Conservation (phyloP, 2,797 vertebrate genomes). For the Philypnodon macrostomus region DNA sequence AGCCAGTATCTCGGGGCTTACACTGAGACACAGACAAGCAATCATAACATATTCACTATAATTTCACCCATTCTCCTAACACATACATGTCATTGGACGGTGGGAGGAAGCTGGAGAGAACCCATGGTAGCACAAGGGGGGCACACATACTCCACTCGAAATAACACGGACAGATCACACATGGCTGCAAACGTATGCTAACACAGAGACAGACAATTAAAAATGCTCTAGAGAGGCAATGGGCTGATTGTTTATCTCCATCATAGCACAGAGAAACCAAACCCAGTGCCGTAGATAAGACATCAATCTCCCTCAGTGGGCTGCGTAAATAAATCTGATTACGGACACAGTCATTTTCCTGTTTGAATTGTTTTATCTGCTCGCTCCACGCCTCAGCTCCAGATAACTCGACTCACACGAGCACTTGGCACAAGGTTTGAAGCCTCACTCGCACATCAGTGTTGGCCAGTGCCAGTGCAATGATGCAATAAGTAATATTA, state of each 20-base stretch:
- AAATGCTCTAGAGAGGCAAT: slow-evolving; percentile 63
- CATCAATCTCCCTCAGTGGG: slow-evolving; percentile 79
- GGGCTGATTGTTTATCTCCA: slow-evolving; percentile 77
- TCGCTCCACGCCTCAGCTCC: slow-evolving; percentile 64
- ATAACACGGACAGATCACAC: too few species aligned
- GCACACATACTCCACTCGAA: too few species aligned
- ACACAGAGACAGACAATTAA: slow-evolving; percentile 64
- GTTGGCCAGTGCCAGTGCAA: slow-evolving; percentile 26
- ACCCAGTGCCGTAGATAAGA: slow-evolving; percentile 76
- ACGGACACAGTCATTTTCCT: slow-evolving; percentile 79
- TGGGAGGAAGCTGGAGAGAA: too few species aligned
- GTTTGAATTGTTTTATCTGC: slow-evolving; percentile 82
- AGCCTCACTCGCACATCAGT: slow-evolving; percentile 31
- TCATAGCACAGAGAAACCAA: slow-evolving; percentile 73
- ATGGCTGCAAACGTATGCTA: too few species aligned
- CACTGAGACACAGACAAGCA: too few species aligned
- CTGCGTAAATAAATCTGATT: slow-evolving; percentile 83
- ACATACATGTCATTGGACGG: too few species aligned
- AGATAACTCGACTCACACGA: slow-evolving; percentile 65
- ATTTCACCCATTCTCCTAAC: too few species aligned
- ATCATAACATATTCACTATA: too few species aligned
- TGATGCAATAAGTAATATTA: slow-evolving; percentile 24
- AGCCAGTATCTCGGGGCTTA: too few species aligned
- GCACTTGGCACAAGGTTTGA: slow-evolving; percentile 57
- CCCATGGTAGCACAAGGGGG: too few species aligned